Base-by-base conservation (phyloP, 2,113 vertebrate species). In the Chlamydotis undulata region DNA sequence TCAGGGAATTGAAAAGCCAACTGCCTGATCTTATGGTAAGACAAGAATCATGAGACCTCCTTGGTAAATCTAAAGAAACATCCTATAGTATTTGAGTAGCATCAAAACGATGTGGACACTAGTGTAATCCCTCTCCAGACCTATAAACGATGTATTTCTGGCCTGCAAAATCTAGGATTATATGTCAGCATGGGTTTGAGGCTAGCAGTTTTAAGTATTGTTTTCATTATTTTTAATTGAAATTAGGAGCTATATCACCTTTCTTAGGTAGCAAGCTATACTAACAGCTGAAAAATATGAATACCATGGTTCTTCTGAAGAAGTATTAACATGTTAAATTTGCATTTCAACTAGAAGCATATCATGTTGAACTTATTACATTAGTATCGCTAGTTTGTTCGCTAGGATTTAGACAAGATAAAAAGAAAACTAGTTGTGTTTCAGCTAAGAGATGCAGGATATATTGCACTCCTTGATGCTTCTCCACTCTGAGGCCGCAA, bases 371-470 rank as follows among this genome's bases (percentile, higher is more conserved):
- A 41, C 19, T 60, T 73, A 56, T 78, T 45, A 89, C 89, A 67
- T 68, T 2, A 37, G 89, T 59, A 77, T 50, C 31, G 45, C 45
- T 92, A 71, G 64, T 81, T 87, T 75, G 5, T 87, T 94, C 93
- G 53, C 45, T 45, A 70, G 71, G 57, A 68, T 91, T 93, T 86
- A 74, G 89, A 87, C 49, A 57, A 71, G 84, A 91, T 89, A 91
- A 83, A 95, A 77, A 89, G 64, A 73, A 86, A 95, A 87, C 17
- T 71, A 76, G 82, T 49, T 82, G 90, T 52, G 33, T 33, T 83
- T 97, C 93, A 73, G 89, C 56, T 28, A 53, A 71, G 68, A 84
- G 65, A 29, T 78, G 43, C 6, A 45, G 39, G 11, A 37, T 82
- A 26, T 47, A 50, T 43, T 90, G 57, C 24, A 39, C 47, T 90